These are phyloP conservation scores for Heliconius himera DNA, from an alignment of 1,140 invertebrate genomes.

Conservation along the genomic window DNA sequence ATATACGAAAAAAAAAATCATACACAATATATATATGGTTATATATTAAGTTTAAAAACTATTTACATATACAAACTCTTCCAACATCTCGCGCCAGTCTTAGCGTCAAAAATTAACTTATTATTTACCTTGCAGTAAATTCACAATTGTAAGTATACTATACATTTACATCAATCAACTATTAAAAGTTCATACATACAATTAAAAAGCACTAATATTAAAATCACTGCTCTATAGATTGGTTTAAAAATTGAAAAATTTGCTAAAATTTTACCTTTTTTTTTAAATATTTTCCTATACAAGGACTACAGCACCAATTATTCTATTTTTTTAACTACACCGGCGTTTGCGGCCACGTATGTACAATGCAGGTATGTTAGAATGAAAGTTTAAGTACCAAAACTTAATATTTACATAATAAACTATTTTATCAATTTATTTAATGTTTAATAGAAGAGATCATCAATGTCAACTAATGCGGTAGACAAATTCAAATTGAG, in stretches of 20 bases:
- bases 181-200: background rate
- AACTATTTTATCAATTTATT: background rate
- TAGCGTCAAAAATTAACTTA: background rate
- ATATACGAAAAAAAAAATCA: too few species aligned
- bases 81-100: background rate
- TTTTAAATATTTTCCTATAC: conserved; percentile 20
- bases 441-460: background rate
- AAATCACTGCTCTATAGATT: background rate
- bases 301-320: conserved; percentile 33
- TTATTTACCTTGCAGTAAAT: background rate
- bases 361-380: conserved; percentile 26
- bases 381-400: background rate
- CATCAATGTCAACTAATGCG: background rate
- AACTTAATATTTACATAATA: conserved; percentile 4
- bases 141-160: background rate
- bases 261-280: background rate
- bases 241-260: background rate
- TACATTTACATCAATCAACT: background rate
- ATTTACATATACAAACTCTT: background rate
- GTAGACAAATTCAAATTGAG: too few species aligned
- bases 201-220: background rate
- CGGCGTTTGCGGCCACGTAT: conserved; percentile 22
- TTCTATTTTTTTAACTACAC: conserved; percentile 26
- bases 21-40: background rate
- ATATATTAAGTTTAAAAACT: background rate